These are phyloP conservation scores for Sycobia sp. DNA, from an alignment of 1,140 invertebrate genomes.

Conservation along the genomic window DNA sequence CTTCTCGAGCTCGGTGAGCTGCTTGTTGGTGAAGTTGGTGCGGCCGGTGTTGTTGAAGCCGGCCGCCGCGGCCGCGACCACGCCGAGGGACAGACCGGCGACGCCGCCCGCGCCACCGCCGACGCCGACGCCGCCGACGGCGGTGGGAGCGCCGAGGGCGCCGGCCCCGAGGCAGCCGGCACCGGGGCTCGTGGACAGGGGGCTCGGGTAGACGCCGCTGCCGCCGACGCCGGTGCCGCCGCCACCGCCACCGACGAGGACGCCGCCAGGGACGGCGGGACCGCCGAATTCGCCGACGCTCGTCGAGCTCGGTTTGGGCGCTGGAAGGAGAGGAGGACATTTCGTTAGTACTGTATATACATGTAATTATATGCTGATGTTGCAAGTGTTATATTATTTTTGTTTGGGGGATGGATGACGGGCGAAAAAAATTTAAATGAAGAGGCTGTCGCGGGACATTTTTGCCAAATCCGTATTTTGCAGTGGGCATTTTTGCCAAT, in stretches of 20 bases:
- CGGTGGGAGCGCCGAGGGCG: constrained; percentile 38
- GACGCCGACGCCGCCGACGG: constrained; percentile 43
- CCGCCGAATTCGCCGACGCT: constrained; percentile 47
- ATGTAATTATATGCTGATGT: neutral
- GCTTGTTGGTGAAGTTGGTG: constrained; percentile 99
- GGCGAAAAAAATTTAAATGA: too few relatives aligned
- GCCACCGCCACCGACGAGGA: neutral
- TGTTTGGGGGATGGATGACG: too few relatives aligned
- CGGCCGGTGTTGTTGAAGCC: constrained; percentile 83
- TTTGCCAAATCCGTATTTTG: too few relatives aligned
- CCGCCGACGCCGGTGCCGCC: constrained; percentile 43
- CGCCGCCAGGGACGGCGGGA: too few relatives aligned
- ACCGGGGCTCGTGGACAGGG: constrained; percentile 31
- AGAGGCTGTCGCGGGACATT: too few relatives aligned
- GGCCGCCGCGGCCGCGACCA: constrained; percentile 39
- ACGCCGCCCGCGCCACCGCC: constrained; percentile 26
- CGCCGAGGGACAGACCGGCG: constrained; percentile 6
- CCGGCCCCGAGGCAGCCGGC: constrained; percentile 13
- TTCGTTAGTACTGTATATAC: neutral
- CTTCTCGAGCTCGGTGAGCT: constrained; percentile 97
- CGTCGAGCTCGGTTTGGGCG: constrained; percentile 71
- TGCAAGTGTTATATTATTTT: too few relatives aligned
- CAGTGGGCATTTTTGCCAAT: too few relatives aligned
- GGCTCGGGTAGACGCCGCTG: constrained; percentile 42
- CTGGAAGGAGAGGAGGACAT: constrained; percentile 62